phyloP scores from a whole-genome alignment of 2,888 invertebrate genomes.

The Leptopilina syphax region DNA sequence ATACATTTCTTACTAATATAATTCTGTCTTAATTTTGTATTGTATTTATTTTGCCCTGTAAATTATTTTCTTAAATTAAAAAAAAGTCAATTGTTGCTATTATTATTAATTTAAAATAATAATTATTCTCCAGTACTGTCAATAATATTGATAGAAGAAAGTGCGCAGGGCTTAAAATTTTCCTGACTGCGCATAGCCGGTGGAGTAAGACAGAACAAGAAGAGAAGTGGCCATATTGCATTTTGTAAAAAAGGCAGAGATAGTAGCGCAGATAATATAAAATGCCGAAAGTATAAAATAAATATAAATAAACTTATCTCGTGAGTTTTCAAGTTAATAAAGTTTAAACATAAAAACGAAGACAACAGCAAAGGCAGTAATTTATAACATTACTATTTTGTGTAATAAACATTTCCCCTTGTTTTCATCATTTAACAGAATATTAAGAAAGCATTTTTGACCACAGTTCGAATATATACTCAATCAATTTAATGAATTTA shows the following conservation, averaged over 20 bases:
- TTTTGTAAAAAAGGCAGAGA: constrained; percentile 14
- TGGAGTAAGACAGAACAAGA: not conserved
- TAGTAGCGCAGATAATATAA: not conserved
- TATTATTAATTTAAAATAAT: too few relatives aligned
- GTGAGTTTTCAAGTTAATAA: not conserved
- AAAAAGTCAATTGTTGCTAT: too few relatives aligned
- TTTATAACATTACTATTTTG: not conserved
- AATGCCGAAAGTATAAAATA: constrained; percentile 26
- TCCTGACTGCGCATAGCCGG: constrained; percentile 12
- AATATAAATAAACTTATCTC: constrained; percentile 10
- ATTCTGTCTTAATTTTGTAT: too few relatives aligned
- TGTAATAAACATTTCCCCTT: not conserved
- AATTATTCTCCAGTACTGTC: too few relatives aligned
- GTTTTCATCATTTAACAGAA: not conserved
- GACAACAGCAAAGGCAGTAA: not conserved
- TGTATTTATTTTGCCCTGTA: too few relatives aligned
- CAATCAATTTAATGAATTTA: constrained; percentile 23
- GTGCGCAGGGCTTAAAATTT: constrained; percentile 17
- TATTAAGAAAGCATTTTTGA: constrained; percentile 1
- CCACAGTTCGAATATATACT: not conserved
- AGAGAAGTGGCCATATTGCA: constrained; percentile 34
- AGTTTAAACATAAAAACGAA: not conserved
- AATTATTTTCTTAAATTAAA: too few relatives aligned
- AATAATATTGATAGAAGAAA: constrained; percentile 17
- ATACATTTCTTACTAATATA: too few relatives aligned